These are phyloP conservation scores for Pangasius mekongensis DNA, from an alignment of 2,797 vertebrate genomes.

Conservation along the genomic window DNA sequence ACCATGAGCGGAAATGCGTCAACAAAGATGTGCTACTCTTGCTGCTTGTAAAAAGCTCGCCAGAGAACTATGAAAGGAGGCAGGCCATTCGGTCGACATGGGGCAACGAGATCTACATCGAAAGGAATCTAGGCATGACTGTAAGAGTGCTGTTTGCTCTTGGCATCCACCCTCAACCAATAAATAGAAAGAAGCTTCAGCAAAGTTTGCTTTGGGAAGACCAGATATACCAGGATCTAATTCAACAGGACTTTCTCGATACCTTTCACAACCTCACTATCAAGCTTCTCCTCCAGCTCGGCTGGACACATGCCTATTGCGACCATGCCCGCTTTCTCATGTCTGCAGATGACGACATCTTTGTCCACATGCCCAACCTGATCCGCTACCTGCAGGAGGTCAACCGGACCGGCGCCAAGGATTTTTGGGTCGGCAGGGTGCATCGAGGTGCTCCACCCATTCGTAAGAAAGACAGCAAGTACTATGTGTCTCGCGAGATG, in stretches of 20 bases:
- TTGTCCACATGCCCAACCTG: slow-evolving; percentile 94
- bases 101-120: slow-evolving; percentile 87
- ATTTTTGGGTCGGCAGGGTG: slow-evolving; percentile 92
- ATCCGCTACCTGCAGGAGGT: slow-evolving; percentile 83
- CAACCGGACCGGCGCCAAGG: slow-evolving; percentile 70
- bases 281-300: slow-evolving; percentile 92
- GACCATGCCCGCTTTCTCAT: slow-evolving; percentile 90
- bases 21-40: slow-evolving; percentile 85
- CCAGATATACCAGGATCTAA: slow-evolving; percentile 77
- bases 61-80: slow-evolving; percentile 82
- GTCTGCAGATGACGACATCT: slow-evolving; percentile 94
- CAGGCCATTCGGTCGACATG: slow-evolving; percentile 89
- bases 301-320: slow-evolving; percentile 88
- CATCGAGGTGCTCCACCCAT: slow-evolving; percentile 87
- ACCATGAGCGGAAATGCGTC: slow-evolving; percentile 83
- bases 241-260: slow-evolving; percentile 94
- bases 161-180: slow-evolving; percentile 65
- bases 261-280: slow-evolving; percentile 95
- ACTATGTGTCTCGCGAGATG: slow-evolving; percentile 88
- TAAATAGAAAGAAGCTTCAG: slow-evolving; percentile 65
- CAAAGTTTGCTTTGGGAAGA: slow-evolving; percentile 80
- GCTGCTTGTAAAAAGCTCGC: slow-evolving; percentile 89
- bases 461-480: slow-evolving; percentile 88
- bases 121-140: slow-evolving; percentile 76
- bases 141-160: slow-evolving; percentile 91